Evolutionary conservation across 2,113 vertebrate species (phyloP), one percentile per base, ranked within the genome.

Genomic region (Camelus dromedarius): DNA sequence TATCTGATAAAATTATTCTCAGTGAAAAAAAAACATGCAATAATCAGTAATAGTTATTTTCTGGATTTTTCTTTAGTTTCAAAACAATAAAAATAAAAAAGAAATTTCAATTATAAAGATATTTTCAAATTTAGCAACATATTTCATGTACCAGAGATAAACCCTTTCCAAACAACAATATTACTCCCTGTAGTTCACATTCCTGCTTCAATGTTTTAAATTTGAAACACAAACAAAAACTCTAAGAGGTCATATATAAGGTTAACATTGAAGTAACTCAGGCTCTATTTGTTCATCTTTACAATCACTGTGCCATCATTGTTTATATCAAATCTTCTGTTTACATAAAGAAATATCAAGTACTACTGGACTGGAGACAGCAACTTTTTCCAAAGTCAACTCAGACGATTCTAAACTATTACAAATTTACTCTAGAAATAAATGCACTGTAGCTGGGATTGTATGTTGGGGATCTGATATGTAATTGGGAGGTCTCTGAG

Each of bases 11-110:
- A 58, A 54, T 50, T 28, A 30, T 3, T 72, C 8, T 97, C n/a
- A 93, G 42, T 70, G 89, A 95, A 91, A 95, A 91, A 96, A 91
- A 95, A 46, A 38, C 15, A 86, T 6, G 1, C 18, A 87, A 95
- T 64, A 64, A 77, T 19, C 4, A 64, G 5, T 56, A 73, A 67
- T 48, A 67, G 15, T 62, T 77, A 89, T 58, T 54, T 90, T 91
- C 28, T 30, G 5, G 6, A 69, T 70, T 54, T 52, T 79, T 85
- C 15, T 83, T 87, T 72, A 54, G 12, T 81, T 93, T 91, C 35
- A 82, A 96, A 87, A 73, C 20, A 95, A 75, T 84, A 60, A 24
- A 66, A 94, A 60, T 48, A 75, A 85, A 91, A 89, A 93, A 72
- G 5, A 38, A 83, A 26, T 42, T 82, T 83, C 28, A 5, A 81